A percentile compares a stretch with the other conserved stretches of the same genome.
These are phyloP conservation scores for Vannuccia rotundouncinata DNA, from an alignment of 2,888 invertebrate species.

Conservation along the genomic window DNA sequence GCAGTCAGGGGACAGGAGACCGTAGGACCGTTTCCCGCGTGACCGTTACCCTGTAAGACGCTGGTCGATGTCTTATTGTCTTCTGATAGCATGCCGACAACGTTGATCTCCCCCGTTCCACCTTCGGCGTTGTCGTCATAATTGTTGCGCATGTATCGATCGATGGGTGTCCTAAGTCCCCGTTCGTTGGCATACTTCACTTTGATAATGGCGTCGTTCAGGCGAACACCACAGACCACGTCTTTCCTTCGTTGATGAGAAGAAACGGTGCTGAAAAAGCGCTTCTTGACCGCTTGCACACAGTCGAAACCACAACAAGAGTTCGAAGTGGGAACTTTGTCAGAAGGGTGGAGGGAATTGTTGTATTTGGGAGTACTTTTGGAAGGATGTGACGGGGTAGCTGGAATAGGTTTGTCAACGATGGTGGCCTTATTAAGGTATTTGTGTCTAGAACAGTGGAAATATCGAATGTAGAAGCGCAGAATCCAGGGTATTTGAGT, in stretches of 20 bases:
- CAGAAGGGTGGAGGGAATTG: background rate
- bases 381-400: background rate
- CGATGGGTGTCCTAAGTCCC: background rate
- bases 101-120: background rate
- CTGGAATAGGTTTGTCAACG: background rate
- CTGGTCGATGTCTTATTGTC: background rate
- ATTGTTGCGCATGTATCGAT: background rate
- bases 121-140: background rate
- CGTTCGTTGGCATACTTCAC: background rate
- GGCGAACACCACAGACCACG: background rate
- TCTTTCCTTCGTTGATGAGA: background rate
- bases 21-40: background rate
- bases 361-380: background rate
- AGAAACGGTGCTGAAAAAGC: background rate
- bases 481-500: background rate
- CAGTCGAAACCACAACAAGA: background rate
- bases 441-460: background rate
- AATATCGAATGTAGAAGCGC: slow-evolving; percentile 1
- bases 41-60: background rate
- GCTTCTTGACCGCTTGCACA: background rate
- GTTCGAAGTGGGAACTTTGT: background rate
- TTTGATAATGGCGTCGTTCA: background rate
- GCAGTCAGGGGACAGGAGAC: background rate
- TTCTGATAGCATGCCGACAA: background rate
- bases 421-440: background rate